Evolutionary conservation across 2,797 vertebrate species (phyloP).

Genomic region (Orientallactaga sibirica): DNA sequence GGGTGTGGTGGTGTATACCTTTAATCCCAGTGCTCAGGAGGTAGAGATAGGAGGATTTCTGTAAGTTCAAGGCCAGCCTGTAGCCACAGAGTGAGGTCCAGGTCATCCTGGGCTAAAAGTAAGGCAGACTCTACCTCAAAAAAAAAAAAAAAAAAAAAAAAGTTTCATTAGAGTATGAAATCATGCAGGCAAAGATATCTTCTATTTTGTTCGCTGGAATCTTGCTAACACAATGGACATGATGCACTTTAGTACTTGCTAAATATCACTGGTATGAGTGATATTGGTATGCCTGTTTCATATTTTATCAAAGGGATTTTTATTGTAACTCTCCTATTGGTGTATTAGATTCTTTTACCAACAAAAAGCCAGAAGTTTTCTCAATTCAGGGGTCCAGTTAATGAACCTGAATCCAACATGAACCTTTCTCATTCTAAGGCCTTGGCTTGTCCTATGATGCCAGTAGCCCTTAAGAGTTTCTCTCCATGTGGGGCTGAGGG

Average conservation of each 20-base stretch:
- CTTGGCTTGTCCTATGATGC: rapidly evolving
- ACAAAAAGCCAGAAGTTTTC: not conserved
- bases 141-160: not conserved
- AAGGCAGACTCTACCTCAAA: too few species aligned
- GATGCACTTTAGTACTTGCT: not conserved
- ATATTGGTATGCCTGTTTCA: rapidly evolving
- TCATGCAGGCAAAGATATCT: not conserved
- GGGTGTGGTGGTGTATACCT: too few species aligned
- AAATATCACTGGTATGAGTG: not conserved
- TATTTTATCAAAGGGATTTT: not conserved
- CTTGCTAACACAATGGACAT: not conserved
- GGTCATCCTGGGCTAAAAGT: too few species aligned
- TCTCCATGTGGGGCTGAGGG: not conserved
- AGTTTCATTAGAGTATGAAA: slow-evolving; percentile 36
- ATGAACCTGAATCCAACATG: too few species aligned
- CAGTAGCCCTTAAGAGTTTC: not conserved
- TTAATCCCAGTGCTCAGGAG: too few species aligned
- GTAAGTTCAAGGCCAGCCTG: too few species aligned
- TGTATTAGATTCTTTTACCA: not conserved
- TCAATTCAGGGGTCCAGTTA: not conserved
- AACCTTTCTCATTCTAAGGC: not conserved
- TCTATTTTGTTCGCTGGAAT: not conserved
- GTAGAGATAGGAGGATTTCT: too few species aligned
- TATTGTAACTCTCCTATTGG: not conserved
- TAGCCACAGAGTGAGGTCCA: too few species aligned